Conservation (phyloP, 1,140 invertebrate species). For the Megathymus violae region DNA sequence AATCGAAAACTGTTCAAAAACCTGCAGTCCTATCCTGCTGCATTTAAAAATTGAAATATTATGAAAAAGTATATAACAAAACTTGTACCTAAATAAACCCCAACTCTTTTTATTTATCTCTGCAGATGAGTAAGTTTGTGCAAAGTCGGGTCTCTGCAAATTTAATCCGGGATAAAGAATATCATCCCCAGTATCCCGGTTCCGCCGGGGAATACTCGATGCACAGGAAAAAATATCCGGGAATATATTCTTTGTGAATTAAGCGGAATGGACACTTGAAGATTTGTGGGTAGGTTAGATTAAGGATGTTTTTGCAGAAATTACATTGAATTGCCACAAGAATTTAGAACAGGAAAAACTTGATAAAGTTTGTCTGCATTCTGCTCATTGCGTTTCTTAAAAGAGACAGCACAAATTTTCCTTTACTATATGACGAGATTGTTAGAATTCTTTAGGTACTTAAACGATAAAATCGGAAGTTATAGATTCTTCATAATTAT, state of each 20-base stretch:
- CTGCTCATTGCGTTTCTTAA: too few relatives aligned
- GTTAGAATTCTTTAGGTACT: too few relatives aligned
- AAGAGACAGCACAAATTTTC: too few relatives aligned
- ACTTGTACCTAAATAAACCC: conserved; percentile 38
- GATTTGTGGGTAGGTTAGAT: conserved; percentile 26
- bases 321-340: not conserved
- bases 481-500: too few relatives aligned
- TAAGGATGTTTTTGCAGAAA: not conserved
- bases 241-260: conserved; percentile 19
- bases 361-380: too few relatives aligned
- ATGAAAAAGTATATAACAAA: conserved; percentile 22
- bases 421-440: too few relatives aligned
- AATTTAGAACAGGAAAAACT: too few relatives aligned
- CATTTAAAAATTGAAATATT: conserved; percentile 6
- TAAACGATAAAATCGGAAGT: too few relatives aligned
- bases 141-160: conserved; percentile 58
- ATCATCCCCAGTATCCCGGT: conserved; percentile 49
- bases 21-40: too few relatives aligned
- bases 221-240: conserved; percentile 41
- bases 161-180: conserved; percentile 66
- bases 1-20: too few relatives aligned
- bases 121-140: conserved; percentile 49
- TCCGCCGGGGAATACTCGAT: conserved; percentile 44
- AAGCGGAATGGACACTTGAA: conserved; percentile 46
- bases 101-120: conserved; percentile 42